Evolutionary conservation across 2,888 invertebrate species (phyloP).

Genomic region (Meliscaeva auricollis): DNA sequence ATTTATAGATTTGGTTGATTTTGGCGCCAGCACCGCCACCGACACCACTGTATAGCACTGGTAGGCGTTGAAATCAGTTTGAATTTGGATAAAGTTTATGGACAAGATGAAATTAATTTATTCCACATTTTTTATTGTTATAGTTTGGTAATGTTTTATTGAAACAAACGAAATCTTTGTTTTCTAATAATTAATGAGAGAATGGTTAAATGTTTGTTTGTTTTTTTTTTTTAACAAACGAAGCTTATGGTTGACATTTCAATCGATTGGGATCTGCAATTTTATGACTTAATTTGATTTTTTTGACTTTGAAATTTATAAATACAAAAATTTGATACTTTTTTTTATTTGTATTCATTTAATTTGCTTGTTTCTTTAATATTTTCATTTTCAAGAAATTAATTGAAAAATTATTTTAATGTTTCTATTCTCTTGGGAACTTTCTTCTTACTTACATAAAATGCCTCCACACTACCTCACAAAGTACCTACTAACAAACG

Average conservation of each 20-base stretch:
- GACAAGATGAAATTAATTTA: slow-evolving; percentile 55
- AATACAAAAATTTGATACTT: not conserved
- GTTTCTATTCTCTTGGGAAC: too few species aligned
- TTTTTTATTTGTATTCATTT: not conserved
- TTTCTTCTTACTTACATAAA: too few species aligned
- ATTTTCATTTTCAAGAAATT: not conserved
- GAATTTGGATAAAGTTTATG: slow-evolving; percentile 43
- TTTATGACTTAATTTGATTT: slow-evolving; percentile 22
- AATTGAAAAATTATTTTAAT: too few species aligned
- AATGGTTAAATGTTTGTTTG: not conserved
- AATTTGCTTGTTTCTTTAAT: not conserved
- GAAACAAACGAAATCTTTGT: slow-evolving; percentile 9
- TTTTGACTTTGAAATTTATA: not conserved
- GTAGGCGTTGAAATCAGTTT: slow-evolving; percentile 69
- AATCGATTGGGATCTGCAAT: not conserved
- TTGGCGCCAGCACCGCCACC: slow-evolving; percentile 35
- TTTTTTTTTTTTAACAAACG: too few species aligned
- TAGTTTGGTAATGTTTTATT: not conserved
- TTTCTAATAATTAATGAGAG: not conserved
- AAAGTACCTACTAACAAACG: too few species aligned
- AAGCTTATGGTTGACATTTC: not conserved
- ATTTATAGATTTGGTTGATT: too few species aligned
- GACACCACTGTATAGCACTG: not conserved
- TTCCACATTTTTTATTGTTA: slow-evolving; percentile 49
- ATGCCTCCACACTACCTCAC: too few species aligned